Evolutionary conservation across 1,140 invertebrate species (phyloP).

Genomic region (Camponotus floridanus): DNA sequence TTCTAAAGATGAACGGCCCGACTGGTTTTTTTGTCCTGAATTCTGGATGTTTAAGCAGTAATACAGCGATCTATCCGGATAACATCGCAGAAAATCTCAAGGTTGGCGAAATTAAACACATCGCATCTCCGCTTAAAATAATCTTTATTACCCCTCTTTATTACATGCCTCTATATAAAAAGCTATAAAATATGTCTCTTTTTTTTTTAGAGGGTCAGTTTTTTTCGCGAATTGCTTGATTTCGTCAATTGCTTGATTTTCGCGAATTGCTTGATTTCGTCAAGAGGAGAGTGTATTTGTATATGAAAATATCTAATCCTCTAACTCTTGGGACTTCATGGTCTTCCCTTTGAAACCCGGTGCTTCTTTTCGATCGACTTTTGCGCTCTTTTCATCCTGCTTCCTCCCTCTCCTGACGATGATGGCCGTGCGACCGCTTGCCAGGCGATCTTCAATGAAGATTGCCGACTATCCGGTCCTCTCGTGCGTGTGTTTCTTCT

Average conservation of each 20-base stretch:
- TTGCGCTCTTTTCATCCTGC: constrained; percentile 45
- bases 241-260: neutral
- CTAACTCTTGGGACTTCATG: neutral
- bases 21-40: neutral
- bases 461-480: constrained; percentile 50
- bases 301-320: neutral
- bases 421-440: constrained; percentile 62
- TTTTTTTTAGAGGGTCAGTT: neutral
- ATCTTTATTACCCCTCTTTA: neutral
- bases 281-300: neutral
- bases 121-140: neutral
- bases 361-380: constrained; percentile 43
- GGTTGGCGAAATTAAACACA: neutral
- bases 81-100: constrained; percentile 14
- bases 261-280: too few species aligned
- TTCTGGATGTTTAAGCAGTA: neutral
- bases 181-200: too few species aligned
- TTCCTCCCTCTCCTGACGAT: constrained; percentile 47
- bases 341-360: constrained; percentile 4
- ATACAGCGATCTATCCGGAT: neutral
- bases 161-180: too few species aligned
- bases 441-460: constrained; percentile 63
- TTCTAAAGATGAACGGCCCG: neutral
- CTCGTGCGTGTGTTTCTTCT: constrained; percentile 47
- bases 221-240: neutral